These are phyloP conservation scores for Megaceryle maxima DNA, from an alignment of 2,113 vertebrate species.

Conservation along the genomic window DNA sequence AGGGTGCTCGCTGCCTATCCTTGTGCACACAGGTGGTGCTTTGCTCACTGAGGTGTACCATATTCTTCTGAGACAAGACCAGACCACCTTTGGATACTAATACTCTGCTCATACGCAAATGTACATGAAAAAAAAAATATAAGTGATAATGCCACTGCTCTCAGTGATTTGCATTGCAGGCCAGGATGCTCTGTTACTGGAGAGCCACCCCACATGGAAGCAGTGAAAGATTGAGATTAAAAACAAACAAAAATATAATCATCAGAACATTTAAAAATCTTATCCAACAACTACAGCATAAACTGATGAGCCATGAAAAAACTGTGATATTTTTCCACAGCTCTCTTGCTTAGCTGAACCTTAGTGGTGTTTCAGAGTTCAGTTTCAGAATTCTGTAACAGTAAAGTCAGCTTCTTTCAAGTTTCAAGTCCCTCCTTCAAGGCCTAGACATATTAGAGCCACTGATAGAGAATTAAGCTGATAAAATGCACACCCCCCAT, in stretches of 20 bases:
- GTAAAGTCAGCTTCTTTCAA: neutral
- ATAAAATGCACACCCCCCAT: too few species aligned
- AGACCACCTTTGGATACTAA: neutral
- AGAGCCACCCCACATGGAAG: neutral
- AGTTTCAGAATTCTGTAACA: neutral
- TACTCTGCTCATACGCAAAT: neutral
- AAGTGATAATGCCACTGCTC: neutral
- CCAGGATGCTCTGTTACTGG: neutral
- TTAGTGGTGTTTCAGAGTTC: neutral
- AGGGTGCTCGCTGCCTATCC: neutral
- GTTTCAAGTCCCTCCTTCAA: neutral
- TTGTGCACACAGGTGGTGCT: neutral
- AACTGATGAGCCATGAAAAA: neutral
- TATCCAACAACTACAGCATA: neutral
- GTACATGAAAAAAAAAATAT: neutral
- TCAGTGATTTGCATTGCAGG: neutral
- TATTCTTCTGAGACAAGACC: neutral
- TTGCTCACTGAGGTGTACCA: fast-evolving
- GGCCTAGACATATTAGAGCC: neutral
- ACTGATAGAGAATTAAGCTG: neutral
- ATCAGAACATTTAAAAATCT: neutral
- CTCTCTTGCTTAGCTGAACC: neutral
- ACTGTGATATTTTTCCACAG: neutral
- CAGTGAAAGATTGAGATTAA: neutral
- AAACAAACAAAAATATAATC: neutral